Conservation (phyloP, 1,140 invertebrate species). For the Ericerus pela region DNA sequence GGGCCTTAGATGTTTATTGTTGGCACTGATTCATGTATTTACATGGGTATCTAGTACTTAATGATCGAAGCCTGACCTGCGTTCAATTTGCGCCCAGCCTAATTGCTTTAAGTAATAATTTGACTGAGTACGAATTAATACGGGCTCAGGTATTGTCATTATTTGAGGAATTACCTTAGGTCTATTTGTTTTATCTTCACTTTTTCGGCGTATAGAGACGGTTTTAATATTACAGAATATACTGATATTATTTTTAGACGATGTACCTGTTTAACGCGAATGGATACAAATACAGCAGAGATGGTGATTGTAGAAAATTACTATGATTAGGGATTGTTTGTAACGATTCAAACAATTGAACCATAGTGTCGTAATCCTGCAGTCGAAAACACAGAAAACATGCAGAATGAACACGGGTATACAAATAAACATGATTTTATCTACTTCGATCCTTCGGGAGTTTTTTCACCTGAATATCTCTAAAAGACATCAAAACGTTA, state of each 20-base stretch:
- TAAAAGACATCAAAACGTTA: constrained; percentile 80
- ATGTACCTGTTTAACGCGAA: constrained; percentile 85
- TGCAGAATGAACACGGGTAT: neutral
- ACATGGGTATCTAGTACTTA: too few relatives aligned
- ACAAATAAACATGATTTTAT: neutral
- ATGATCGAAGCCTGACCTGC: too few relatives aligned
- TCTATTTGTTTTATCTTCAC: too few relatives aligned
- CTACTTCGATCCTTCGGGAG: neutral
- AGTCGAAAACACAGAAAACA: constrained; percentile 19
- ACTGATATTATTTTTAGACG: neutral
- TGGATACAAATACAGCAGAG: constrained; percentile 85
- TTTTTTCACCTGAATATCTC: constrained; percentile 61
- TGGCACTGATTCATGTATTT: too few relatives aligned
- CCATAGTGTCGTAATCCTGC: constrained; percentile 94
- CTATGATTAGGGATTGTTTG: constrained; percentile 81
- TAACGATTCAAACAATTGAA: constrained; percentile 88
- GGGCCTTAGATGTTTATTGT: too few relatives aligned
- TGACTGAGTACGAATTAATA: too few relatives aligned
- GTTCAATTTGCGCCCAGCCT: too few relatives aligned
- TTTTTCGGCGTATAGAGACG: too few relatives aligned
- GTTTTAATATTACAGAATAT: too few relatives aligned
- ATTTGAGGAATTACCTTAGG: neutral
- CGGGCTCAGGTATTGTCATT: too few relatives aligned
- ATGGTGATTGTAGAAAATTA: constrained; percentile 70
- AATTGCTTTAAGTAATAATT: too few relatives aligned